phyloP scores from a whole-genome alignment of 2,888 invertebrate species.

The Phyto melanocephala region DNA sequence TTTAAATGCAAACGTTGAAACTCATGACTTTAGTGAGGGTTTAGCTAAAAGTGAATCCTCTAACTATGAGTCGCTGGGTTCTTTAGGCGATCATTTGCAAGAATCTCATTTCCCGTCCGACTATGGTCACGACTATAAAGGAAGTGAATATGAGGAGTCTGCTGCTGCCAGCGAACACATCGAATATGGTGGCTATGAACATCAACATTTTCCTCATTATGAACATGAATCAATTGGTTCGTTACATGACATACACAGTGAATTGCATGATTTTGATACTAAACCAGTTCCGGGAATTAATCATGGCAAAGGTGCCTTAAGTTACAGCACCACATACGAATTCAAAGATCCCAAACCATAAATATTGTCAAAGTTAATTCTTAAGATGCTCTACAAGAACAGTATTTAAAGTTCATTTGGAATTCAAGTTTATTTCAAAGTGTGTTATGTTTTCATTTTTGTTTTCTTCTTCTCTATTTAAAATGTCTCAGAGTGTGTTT shows the following conservation, averaged over 20 bases:
- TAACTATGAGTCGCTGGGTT: slow-evolving; percentile 69
- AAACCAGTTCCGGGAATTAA: slow-evolving; percentile 75
- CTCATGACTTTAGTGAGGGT: slow-evolving; percentile 67
- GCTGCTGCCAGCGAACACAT: slow-evolving; percentile 65
- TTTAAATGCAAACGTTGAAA: slow-evolving; percentile 36
- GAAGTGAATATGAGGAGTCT: slow-evolving; percentile 70
- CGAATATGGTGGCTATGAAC: slow-evolving; percentile 60
- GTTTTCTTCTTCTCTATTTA: slow-evolving; percentile 16
- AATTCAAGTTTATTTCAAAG: slow-evolving; percentile 34
- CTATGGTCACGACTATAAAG: slow-evolving; percentile 65
- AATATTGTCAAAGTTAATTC: neutral
- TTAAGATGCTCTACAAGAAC: neutral
- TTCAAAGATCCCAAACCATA: slow-evolving; percentile 69
- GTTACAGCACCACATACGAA: slow-evolving; percentile 76
- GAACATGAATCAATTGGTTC: slow-evolving; percentile 47
- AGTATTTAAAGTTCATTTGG: slow-evolving; percentile 12
- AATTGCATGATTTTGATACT: slow-evolving; percentile 62
- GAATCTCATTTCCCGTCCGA: slow-evolving; percentile 71
- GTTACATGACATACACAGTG: slow-evolving; percentile 58
- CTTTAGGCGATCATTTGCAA: slow-evolving; percentile 71
- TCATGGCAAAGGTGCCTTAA: slow-evolving; percentile 77
- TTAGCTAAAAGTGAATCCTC: slow-evolving; percentile 46
- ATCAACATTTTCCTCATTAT: slow-evolving; percentile 64
- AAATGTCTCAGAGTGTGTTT: neutral
- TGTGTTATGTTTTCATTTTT: slow-evolving; percentile 44